These are phyloP conservation scores for Stictonetta naevosa DNA, from an alignment of 2,113 vertebrate genomes.

Conservation along the genomic window DNA sequence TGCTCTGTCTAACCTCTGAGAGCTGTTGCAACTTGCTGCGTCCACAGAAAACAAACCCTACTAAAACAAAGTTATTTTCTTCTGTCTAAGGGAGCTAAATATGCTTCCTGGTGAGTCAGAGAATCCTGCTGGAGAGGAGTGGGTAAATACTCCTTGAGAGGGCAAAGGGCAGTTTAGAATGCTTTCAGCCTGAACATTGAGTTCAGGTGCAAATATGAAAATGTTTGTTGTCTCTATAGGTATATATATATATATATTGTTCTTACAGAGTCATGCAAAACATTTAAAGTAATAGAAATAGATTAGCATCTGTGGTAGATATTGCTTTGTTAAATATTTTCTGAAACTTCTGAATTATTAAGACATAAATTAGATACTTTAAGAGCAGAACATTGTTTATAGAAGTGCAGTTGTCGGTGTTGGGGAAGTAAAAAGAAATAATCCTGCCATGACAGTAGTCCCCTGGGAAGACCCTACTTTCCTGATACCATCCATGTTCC, in stretches of 20 bases:
- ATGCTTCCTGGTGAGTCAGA: not conserved
- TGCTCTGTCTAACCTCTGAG: not conserved
- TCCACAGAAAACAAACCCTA: not conserved
- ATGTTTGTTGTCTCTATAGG: not conserved
- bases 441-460: not conserved
- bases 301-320: not conserved
- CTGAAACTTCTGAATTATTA: conserved; percentile 21
- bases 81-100: not conserved
- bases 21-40: not conserved
- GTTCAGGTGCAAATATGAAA: not conserved
- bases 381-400: not conserved
- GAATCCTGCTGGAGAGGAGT: not conserved
- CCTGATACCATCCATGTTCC: conserved; percentile 35
- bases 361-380: not conserved
- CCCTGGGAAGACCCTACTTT: conserved; percentile 22
- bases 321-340: not conserved
- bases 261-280: not conserved
- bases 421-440: conserved; percentile 4
- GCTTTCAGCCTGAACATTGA: not conserved
- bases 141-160: not conserved
- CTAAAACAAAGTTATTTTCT: not conserved
- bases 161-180: not conserved
- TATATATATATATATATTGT: not conserved
- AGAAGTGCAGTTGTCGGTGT: not conserved
- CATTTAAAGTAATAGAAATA: not conserved